A percentile compares a stretch with the other conserved stretches of the same genome.
These are phyloP conservation scores for Germaria angustata DNA, from an alignment of 2,888 invertebrate species.

Conservation along the genomic window DNA sequence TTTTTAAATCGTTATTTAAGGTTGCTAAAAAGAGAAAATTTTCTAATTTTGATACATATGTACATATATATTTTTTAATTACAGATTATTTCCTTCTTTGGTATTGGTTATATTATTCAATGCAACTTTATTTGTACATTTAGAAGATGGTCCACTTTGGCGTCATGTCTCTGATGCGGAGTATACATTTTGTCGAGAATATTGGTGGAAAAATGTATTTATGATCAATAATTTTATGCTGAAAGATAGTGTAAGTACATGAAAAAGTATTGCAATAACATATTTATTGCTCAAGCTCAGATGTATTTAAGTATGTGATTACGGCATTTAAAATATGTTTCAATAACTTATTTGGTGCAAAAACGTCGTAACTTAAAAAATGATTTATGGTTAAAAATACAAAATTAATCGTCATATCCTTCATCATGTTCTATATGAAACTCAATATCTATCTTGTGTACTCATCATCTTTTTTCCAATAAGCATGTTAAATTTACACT, in stretches of 20 bases:
- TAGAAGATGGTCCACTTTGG: conserved; percentile 80
- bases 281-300: no score
- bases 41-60: background rate
- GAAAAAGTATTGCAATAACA: background rate
- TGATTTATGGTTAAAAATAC: no score
- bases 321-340: no score
- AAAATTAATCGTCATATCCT: no score
- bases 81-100: conserved; percentile 74
- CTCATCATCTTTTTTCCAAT: no score
- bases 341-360: no score
- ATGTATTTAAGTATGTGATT: no score
- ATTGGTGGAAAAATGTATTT: conserved; percentile 79
- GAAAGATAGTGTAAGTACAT: conserved; percentile 72
- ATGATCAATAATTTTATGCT: conserved; percentile 77
- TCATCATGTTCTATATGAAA: no score
- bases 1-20: conserved; percentile 74
- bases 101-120: conserved; percentile 72
- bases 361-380: no score
- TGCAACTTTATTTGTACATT: conserved; percentile 76
- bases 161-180: conserved; percentile 74
- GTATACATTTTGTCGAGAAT: conserved; percentile 75
- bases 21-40: conserved; percentile 43
- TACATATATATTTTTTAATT: background rate
- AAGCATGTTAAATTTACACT: no score
- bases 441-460: no score